These are phyloP conservation scores for Potorous gilbertii DNA, from an alignment of 2,797 vertebrate genomes.

Conservation along the genomic window DNA sequence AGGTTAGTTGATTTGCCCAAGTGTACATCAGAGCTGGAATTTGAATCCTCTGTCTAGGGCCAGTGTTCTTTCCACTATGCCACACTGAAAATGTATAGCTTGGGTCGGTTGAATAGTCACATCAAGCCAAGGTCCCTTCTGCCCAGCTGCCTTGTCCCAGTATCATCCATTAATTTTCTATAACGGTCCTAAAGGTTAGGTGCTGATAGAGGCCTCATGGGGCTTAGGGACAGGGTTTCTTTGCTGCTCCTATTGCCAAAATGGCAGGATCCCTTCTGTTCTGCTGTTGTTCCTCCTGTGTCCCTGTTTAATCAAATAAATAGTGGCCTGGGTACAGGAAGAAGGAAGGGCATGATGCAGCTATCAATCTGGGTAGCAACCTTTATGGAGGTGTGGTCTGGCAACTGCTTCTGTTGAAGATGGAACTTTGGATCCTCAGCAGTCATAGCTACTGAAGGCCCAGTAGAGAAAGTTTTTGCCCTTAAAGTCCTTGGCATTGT, in stretches of 20 bases:
- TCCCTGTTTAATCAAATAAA: neutral
- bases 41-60: neutral
- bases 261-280: neutral
- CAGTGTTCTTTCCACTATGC: neutral
- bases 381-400: neutral
- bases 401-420: neutral
- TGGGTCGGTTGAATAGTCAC: neutral
- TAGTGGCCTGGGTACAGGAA: neutral
- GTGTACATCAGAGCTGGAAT: neutral
- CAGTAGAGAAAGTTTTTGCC: neutral
- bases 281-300: neutral
- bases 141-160: neutral
- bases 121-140: neutral
- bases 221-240: neutral
- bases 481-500: neutral
- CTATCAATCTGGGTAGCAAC: neutral
- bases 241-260: neutral
- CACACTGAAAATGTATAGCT: neutral
- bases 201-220: neutral
- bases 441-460: neutral
- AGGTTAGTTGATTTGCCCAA: neutral
- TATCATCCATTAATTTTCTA: neutral
- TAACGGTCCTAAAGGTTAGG: neutral
- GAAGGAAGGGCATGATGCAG: neutral
- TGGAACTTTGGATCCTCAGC: neutral